A percentile compares a stretch with the other conserved stretches of the same genome.
Conservation (phyloP, 2,113 vertebrate genomes). For the Sapayoa aenigma region DNA sequence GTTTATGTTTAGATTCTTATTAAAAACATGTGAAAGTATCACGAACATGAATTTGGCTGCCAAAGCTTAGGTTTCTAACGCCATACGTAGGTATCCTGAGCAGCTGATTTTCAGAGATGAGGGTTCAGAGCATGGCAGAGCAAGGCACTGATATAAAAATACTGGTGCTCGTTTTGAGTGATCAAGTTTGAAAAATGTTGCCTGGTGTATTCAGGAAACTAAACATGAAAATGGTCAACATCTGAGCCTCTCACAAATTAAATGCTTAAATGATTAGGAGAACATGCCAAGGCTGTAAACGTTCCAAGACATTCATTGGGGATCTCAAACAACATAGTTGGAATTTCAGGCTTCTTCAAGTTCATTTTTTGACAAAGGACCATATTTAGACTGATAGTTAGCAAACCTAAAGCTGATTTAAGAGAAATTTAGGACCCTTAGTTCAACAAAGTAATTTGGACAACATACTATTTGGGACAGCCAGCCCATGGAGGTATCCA, state of each 20-base stretch:
- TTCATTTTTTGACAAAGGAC: not conserved
- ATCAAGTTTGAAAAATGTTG: not conserved
- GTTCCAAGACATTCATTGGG: not conserved
- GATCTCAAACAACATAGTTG: constrained; percentile 9
- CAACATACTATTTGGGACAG: not conserved
- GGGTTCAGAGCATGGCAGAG: not conserved
- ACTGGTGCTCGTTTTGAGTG: not conserved
- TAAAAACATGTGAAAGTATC: constrained; percentile 30
- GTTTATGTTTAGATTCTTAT: constrained; percentile 35
- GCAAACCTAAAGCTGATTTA: not conserved
- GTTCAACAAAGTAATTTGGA: not conserved
- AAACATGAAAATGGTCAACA: not conserved
- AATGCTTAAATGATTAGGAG: not conserved
- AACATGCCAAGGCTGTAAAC: not conserved
- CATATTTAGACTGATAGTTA: not conserved
- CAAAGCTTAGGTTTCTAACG: not conserved
- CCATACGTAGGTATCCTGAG: not conserved
- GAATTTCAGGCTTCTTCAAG: not conserved
- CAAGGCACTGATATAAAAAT: not conserved
- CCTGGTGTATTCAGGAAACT: not conserved
- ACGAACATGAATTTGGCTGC: not conserved
- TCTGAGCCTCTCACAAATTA: not conserved
- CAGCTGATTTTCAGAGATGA: not conserved
- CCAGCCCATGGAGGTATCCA: not conserved
- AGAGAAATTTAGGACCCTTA: not conserved